These are phyloP conservation scores for Bombylius major DNA, from an alignment of 2,888 invertebrate genomes.

Conservation along the genomic window DNA sequence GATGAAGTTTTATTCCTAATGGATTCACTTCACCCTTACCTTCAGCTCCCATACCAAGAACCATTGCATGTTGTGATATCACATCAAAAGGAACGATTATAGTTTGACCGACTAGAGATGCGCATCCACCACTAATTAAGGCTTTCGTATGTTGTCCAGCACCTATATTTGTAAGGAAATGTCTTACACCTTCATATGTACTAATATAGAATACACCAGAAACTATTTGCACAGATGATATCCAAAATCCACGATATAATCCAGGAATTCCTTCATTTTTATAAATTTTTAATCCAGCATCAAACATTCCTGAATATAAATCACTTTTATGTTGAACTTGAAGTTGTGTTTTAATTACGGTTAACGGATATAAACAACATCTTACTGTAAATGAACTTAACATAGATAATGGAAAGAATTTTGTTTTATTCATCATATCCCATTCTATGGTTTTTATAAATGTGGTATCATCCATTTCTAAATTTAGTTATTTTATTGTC, in stretches of 20 bases:
- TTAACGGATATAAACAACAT: conserved; percentile 78
- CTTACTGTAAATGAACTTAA: conserved; percentile 51
- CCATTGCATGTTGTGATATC: conserved; percentile 93
- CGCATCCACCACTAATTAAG: conserved; percentile 77
- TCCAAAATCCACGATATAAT: conserved; percentile 89
- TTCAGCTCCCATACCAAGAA: conserved; percentile 53
- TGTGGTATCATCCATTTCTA: conserved; percentile 20
- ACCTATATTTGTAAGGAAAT: conserved; percentile 50
- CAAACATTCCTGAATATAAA: conserved; percentile 73
- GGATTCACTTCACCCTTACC: conserved; percentile 53
- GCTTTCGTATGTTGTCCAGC: conserved; percentile 44
- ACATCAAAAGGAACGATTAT: conserved; percentile 95
- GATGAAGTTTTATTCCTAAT: conserved; percentile 53
- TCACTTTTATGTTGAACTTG: conserved; percentile 73
- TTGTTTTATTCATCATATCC: conserved; percentile 95
- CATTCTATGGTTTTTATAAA: conserved; percentile 83
- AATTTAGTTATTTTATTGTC: no score
- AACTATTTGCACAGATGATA: conserved; percentile 78
- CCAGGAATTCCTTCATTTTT: conserved; percentile 72
- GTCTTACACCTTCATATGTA: conserved; percentile 83
- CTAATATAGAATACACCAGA: conserved; percentile 85
- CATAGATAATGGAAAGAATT: conserved; percentile 87
- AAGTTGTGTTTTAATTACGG: conserved; percentile 86
- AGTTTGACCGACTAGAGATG: conserved; percentile 87
- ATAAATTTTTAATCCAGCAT: conserved; percentile 82